Conservation (phyloP, 2,888 invertebrate species). For the Cataglyphis albicans region DNA sequence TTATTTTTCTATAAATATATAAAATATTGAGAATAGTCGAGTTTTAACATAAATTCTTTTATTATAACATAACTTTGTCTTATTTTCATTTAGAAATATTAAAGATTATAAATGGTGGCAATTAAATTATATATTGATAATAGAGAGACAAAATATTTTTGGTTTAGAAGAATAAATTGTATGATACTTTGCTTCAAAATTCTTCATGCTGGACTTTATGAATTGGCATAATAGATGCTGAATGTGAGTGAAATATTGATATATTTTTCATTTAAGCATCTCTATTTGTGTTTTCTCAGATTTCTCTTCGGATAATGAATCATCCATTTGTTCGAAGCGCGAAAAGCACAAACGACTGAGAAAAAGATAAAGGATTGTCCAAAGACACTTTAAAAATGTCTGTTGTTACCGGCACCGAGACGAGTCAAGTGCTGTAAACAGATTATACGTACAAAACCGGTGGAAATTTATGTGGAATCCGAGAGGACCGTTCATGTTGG, state of each 20-base stretch:
- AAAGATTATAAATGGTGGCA: not conserved
- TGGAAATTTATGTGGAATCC: conserved; percentile 65
- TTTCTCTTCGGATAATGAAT: conserved; percentile 21
- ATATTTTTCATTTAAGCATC: conserved; percentile 9
- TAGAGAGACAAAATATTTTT: not conserved
- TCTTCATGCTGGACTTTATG: not conserved
- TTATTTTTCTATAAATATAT: not conserved
- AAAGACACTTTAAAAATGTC: conserved; percentile 69
- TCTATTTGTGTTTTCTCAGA: not conserved
- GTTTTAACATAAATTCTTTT: not conserved
- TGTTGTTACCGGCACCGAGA: conserved; percentile 59
- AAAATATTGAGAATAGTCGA: not conserved
- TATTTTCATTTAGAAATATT: not conserved
- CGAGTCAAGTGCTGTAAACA: conserved; percentile 63
- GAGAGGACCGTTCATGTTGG: conserved; percentile 6
- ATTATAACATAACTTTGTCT: not conserved
- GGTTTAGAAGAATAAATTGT: not conserved
- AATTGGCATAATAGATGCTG: not conserved
- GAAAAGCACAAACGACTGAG: conserved; percentile 45
- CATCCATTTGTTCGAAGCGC: conserved; percentile 24
- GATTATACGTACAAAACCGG: conserved; percentile 63
- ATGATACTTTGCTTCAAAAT: not conserved
- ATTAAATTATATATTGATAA: not conserved
- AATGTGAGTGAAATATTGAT: not conserved
- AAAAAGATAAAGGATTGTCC: conserved; percentile 56